A percentile compares a stretch with the other conserved stretches of the same genome.
phyloP scores from a whole-genome alignment of 2,888 invertebrate genomes.

The Pharmacophagus antenor region DNA sequence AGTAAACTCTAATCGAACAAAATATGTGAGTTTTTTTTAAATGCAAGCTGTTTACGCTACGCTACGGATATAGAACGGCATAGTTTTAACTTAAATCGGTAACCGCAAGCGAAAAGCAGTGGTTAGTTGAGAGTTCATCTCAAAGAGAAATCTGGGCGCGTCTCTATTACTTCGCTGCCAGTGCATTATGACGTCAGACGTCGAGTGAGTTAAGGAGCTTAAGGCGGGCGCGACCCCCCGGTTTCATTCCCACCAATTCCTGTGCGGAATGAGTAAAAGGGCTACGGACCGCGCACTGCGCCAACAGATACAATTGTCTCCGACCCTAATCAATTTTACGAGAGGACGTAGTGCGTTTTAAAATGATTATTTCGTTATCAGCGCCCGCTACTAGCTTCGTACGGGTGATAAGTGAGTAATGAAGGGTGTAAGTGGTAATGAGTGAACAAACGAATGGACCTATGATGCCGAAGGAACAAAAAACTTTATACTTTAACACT shows the following conservation, averaged over 20 bases:
- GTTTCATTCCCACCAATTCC: constrained; percentile 9
- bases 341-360: constrained; percentile 6
- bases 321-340: constrained; percentile 17
- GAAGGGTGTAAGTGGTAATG: too few species aligned
- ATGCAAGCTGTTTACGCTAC: too few species aligned
- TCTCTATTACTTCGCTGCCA: background rate
- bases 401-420: too few species aligned
- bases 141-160: background rate
- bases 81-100: too few species aligned
- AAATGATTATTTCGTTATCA: background rate
- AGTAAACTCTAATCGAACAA: too few species aligned
- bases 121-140: background rate
- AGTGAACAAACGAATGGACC: too few species aligned
- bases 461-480: too few species aligned
- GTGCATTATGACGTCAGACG: background rate
- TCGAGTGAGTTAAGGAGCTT: constrained; percentile 6
- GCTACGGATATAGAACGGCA: too few species aligned
- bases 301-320: constrained; percentile 15
- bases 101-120: background rate
- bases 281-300: background rate
- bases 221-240: background rate
- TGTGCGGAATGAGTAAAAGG: constrained; percentile 7
- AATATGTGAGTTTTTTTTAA: too few species aligned
- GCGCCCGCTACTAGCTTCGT: too few species aligned
- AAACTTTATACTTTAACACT: too few species aligned